phyloP scores from a whole-genome alignment of 2,113 vertebrate species.

The Gymnocephalus cernua region DNA sequence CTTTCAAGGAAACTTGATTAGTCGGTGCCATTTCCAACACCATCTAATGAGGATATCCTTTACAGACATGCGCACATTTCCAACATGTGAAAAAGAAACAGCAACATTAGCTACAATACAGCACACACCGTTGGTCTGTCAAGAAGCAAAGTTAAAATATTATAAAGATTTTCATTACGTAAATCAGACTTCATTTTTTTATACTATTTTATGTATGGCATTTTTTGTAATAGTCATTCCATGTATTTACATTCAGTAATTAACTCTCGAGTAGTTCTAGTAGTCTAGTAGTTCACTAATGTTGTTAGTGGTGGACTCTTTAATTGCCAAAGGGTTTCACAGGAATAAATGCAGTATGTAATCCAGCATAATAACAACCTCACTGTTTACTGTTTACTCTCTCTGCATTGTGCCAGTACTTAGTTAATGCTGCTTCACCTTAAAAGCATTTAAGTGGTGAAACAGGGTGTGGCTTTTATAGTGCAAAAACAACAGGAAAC shows the following conservation, averaged over 20 bases:
- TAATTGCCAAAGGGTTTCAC: neutral
- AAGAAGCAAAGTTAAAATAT: neutral
- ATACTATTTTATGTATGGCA: too few relatives aligned
- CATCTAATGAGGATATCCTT: slow-evolving; percentile 56
- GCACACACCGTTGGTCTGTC: neutral
- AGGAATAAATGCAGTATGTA: neutral
- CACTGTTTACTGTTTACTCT: neutral
- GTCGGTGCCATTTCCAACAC: slow-evolving; percentile 34
- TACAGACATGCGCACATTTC: slow-evolving; percentile 32
- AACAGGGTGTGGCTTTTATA: neutral
- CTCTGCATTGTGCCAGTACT: neutral
- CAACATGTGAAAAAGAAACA: slow-evolving; percentile 26
- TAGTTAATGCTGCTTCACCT: neutral
- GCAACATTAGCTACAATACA: neutral
- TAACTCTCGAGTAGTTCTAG: neutral
- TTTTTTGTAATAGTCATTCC: neutral
- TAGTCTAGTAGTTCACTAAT: too few relatives aligned
- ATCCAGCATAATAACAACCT: neutral
- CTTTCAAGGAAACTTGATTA: slow-evolving; percentile 46
- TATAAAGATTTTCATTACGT: neutral
- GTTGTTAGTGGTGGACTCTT: neutral
- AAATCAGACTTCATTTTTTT: neutral
- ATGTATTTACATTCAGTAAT: neutral
- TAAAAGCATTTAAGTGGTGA: neutral
- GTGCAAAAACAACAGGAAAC: neutral